phyloP scores from a whole-genome alignment of 2,113 vertebrate species.

The Chrysochloris asiatica region DNA sequence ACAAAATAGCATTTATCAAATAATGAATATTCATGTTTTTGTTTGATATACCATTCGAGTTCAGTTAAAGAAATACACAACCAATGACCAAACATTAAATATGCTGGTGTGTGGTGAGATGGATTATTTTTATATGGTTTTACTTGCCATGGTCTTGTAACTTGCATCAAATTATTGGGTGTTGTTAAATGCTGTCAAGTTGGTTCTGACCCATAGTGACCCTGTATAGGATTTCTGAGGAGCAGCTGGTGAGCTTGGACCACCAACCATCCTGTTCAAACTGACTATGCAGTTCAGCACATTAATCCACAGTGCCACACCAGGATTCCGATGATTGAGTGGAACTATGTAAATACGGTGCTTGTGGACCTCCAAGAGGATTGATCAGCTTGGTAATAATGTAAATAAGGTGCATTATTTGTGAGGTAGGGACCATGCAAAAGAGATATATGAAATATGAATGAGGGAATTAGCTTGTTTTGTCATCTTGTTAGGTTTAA shows the following conservation, averaged over 20 bases:
- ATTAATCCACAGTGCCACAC: no score
- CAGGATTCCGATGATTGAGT: background rate
- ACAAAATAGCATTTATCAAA: background rate
- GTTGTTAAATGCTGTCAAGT: no score
- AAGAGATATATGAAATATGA: background rate
- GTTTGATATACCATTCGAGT: background rate
- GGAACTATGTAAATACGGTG: background rate
- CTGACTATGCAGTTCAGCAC: no score
- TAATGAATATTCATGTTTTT: conserved; percentile 26
- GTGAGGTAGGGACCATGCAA: background rate
- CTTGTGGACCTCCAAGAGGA: background rate
- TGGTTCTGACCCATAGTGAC: no score
- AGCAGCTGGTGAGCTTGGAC: no score
- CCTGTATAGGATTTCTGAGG: no score
- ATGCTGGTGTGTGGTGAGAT: background rate
- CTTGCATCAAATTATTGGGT: no score
- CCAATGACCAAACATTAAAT: background rate
- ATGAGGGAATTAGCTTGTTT: background rate
- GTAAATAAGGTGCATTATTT: background rate
- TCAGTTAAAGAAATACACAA: background rate
- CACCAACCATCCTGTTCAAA: no score
- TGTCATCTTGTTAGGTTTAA: background rate
- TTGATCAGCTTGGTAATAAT: background rate
- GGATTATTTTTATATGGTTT: background rate
- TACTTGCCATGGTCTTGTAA: background rate